Evolutionary conservation across 2,113 vertebrate species (phyloP), one percentile per base, ranked within the genome.

Genomic region (Pongo abelii): DNA sequence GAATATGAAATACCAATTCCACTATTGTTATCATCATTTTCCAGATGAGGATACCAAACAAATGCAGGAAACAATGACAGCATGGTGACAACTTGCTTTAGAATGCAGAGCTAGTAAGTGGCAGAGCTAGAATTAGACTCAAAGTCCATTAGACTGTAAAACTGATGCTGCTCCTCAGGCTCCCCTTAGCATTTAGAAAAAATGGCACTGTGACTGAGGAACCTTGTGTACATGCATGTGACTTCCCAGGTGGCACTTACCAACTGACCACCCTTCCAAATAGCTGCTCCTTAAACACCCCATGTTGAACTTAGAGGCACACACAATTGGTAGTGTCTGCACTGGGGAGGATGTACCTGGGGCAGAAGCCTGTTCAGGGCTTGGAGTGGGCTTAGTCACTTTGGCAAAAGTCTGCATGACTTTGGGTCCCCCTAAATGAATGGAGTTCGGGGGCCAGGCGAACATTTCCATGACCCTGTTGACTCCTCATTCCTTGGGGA

Each of bases 251-350:
- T 67, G 16, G 12, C 20, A 14, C 27, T 25, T 48, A 17, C 10
- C 40, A 64, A 13, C 18, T 75, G 55, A 16, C 61, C 3, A 12
- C n/a, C 17, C 9, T 59, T 69, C 27, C 38, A 30, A 52, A 8
- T 3, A 16, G 22, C 35, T 89, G 2, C 30, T 10, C 13, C 30
- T 67, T 77, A 64, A 78, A 7, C 74, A 2, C 9, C 2, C 1
- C 2, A 22, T 32, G 9, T 80, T 30, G 43, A 2, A 57, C 70
- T 48, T 40, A 46, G 7, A 9, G 2, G 17, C 40, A 35, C 27
- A 6, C 30, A 59, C 0, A 5, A 50, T 8, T 6, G 23, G 11
- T 32, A 3, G 27, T 2, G 1, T 78, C 75, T 85, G 4, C 32
- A 13, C 5, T 25, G 38, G 1, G 5, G 18, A 69, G 32, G 2